Evolutionary conservation across 2,113 vertebrate genomes (phyloP).

Genomic region (Ceyx margarethae): DNA sequence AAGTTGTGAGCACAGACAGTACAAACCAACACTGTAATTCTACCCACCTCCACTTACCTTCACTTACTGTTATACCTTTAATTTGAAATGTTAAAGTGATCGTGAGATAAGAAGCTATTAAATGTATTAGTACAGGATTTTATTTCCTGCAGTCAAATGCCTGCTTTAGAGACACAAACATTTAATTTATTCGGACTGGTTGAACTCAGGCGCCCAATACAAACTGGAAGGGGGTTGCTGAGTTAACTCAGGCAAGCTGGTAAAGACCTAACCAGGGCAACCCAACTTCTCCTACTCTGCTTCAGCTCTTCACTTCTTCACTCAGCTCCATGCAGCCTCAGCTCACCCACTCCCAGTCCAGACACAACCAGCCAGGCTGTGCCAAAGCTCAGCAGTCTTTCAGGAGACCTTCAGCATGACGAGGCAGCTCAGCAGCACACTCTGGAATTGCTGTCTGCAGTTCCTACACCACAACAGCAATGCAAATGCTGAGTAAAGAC

Average conservation of each 20-base stretch:
- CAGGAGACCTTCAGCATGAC: background rate
- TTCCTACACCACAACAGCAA: background rate
- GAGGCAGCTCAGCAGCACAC: background rate
- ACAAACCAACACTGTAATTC: background rate
- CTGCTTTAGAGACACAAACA: background rate
- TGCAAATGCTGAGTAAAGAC: background rate
- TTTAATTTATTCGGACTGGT: background rate
- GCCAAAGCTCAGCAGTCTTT: background rate
- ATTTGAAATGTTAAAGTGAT: constrained; percentile 54
- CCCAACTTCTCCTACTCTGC: background rate
- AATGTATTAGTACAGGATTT: constrained; percentile 40
- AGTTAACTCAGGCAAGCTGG: background rate
- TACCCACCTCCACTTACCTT: constrained; percentile 74
- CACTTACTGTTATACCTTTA: constrained; percentile 60
- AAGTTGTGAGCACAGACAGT: background rate
- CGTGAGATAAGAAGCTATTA: constrained; percentile 33
- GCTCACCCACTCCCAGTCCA: background rate
- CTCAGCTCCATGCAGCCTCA: background rate
- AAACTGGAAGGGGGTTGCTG: background rate
- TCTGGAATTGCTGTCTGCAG: background rate
- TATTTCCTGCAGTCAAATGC: constrained; percentile 6
- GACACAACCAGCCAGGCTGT: background rate
- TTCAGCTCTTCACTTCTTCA: too few species aligned
- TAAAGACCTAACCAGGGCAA: background rate
- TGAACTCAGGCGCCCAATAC: background rate